A percentile compares a stretch with the other conserved stretches of the same genome.
These are phyloP conservation scores for Apomyelois bistriatella DNA, from an alignment of 2,888 invertebrate genomes.

Conservation along the genomic window DNA sequence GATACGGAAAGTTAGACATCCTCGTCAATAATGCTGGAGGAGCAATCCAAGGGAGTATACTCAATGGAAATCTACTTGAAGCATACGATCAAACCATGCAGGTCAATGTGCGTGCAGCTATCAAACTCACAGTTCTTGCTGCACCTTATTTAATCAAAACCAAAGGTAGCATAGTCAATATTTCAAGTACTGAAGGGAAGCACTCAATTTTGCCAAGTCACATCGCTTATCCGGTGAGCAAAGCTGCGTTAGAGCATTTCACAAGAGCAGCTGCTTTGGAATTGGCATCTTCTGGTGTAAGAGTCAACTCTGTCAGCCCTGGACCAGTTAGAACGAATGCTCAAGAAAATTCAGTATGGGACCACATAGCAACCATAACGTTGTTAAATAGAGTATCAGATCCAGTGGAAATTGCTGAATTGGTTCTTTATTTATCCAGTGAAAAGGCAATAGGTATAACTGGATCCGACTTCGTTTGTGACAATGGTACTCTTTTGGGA, in stretches of 20 bases:
- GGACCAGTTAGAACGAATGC: slow-evolving; percentile 65
- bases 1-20: slow-evolving; percentile 28
- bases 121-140: too few species aligned
- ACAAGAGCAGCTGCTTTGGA: slow-evolving; percentile 74
- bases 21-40: slow-evolving; percentile 32
- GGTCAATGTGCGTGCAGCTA: slow-evolving; percentile 25
- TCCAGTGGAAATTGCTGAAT: slow-evolving; percentile 34
- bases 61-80: slow-evolving; percentile 17
- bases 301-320: slow-evolving; percentile 74
- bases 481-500: slow-evolving; percentile 14
- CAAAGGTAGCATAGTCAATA: slow-evolving; percentile 27
- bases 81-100: slow-evolving; percentile 24
- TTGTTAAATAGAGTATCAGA: slow-evolving; percentile 30
- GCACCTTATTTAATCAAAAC: slow-evolving; percentile 22
- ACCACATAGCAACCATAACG: slow-evolving; percentile 13
- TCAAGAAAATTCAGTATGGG: slow-evolving; percentile 33
- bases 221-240: slow-evolving; percentile 12
- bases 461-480: slow-evolving; percentile 14
- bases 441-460: slow-evolving; percentile 27
- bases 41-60: slow-evolving; percentile 11
- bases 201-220: slow-evolving; percentile 10
- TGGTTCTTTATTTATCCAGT: slow-evolving; percentile 34
- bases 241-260: slow-evolving; percentile 39
- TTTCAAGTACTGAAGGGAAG: slow-evolving; percentile 21
- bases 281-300: slow-evolving; percentile 84